A percentile compares a stretch with the other conserved stretches of the same genome.
These are phyloP conservation scores for Nephrotoma guestfalica DNA, from an alignment of 2,888 invertebrate species.

Conservation along the genomic window DNA sequence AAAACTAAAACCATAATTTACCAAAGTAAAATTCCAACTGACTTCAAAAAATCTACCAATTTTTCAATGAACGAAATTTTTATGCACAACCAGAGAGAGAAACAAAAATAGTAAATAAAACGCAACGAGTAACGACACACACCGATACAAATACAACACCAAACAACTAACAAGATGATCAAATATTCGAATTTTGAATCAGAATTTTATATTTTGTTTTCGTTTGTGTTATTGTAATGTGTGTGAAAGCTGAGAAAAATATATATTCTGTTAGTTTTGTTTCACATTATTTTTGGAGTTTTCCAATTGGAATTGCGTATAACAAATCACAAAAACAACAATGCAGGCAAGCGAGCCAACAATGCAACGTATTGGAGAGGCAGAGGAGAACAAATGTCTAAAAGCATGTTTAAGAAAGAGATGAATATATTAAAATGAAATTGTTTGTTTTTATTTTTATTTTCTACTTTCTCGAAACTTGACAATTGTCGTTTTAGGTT, in stretches of 20 bases:
- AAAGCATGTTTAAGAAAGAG: not conserved
- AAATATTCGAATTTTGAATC: not conserved
- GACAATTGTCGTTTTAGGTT: not conserved
- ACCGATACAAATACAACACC: not conserved
- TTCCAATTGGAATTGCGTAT: not conserved
- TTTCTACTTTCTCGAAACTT: not conserved
- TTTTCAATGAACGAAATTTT: not conserved
- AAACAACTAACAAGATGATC: not conserved
- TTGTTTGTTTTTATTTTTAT: not conserved
- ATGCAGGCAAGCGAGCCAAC: not conserved
- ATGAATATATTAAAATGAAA: not conserved
- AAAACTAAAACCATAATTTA: not conserved
- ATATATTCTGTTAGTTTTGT: not conserved
- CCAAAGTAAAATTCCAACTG: not conserved
- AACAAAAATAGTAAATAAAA: not conserved
- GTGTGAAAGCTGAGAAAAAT: not conserved
- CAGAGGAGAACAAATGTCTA: not conserved
- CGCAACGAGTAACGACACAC: too few relatives aligned
- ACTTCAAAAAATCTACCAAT: not conserved
- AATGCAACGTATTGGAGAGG: not conserved
- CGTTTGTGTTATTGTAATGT: not conserved
- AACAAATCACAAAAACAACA: not conserved
- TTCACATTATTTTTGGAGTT: not conserved
- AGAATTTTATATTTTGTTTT: not conserved
- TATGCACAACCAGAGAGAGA: not conserved